These are phyloP conservation scores for Xyrauchen texanus DNA, from an alignment of 2,113 vertebrate species.

Conservation along the genomic window DNA sequence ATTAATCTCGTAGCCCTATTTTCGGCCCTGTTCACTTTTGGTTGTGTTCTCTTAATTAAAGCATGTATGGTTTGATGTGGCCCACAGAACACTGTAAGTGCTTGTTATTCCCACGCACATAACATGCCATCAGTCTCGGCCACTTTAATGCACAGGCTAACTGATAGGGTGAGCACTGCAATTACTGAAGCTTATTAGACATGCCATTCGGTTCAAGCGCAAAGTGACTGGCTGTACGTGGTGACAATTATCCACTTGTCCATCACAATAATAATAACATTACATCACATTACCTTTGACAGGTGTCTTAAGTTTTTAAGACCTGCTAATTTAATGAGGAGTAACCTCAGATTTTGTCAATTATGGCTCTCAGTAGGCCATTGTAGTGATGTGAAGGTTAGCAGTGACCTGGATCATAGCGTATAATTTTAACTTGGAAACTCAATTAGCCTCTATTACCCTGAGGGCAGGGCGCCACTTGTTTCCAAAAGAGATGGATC, in stretches of 20 bases:
- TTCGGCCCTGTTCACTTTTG: neutral
- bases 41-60: neutral
- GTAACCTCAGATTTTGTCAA: constrained; percentile 34
- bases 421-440: constrained; percentile 35
- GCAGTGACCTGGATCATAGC: neutral
- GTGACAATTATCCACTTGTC: constrained; percentile 34
- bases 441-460: constrained; percentile 46
- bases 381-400: neutral
- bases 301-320: constrained; percentile 19
- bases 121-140: constrained; percentile 8
- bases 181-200: constrained; percentile 33
- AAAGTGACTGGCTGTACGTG: constrained; percentile 17
- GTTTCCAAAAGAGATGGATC: constrained; percentile 15
- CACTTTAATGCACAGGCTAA: constrained; percentile 18
- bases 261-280: constrained; percentile 21
- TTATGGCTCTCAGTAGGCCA: constrained; percentile 1
- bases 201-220: neutral
- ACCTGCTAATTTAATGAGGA: constrained; percentile 22
- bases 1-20: neutral
- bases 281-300: constrained; percentile 29
- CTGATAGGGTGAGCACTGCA: constrained; percentile 5
- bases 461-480: neutral
- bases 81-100: neutral
- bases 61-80: neutral
- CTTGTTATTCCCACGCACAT: constrained; percentile 2